These are phyloP conservation scores for Apostichopus japonicus DNA, from an alignment of 35 echinoderm and acorn worm species.

Conservation along the genomic window DNA sequence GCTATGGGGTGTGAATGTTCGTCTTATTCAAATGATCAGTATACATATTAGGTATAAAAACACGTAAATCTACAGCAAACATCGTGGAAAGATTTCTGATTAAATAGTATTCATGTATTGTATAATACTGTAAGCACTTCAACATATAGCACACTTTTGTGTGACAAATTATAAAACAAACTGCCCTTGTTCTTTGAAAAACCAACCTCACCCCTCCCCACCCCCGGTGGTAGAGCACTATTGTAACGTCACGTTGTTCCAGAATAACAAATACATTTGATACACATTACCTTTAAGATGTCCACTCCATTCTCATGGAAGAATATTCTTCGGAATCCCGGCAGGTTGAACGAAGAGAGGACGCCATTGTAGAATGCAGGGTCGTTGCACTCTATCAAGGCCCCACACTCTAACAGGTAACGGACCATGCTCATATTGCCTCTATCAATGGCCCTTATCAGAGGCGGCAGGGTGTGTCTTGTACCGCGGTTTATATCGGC, in stretches of 20 bases:
- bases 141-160: too few species aligned
- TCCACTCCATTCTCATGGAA: constrained; percentile 15
- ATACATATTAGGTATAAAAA: too few species aligned
- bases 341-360: background rate
- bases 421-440: constrained; percentile 26
- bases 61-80: too few species aligned
- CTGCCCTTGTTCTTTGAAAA: too few species aligned
- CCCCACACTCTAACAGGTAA: constrained; percentile 31
- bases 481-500: constrained; percentile 35
- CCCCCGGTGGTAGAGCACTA: too few species aligned
- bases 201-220: too few species aligned
- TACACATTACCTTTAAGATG: constrained; percentile 36
- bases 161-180: too few species aligned
- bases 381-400: background rate
- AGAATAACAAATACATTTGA: background rate
- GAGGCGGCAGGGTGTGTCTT: background rate
- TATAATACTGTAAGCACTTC: too few species aligned
- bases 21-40: too few species aligned
- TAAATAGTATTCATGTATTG: too few species aligned
- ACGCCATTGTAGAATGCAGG: background rate
- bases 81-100: too few species aligned
- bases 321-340: constrained; percentile 36
- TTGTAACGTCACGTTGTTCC: background rate
- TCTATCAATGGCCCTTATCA: constrained; percentile 49
- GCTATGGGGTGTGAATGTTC: too few species aligned